These are phyloP conservation scores for Tenthredo mesomela DNA, from an alignment of 2,888 invertebrate species.

Conservation along the genomic window DNA sequence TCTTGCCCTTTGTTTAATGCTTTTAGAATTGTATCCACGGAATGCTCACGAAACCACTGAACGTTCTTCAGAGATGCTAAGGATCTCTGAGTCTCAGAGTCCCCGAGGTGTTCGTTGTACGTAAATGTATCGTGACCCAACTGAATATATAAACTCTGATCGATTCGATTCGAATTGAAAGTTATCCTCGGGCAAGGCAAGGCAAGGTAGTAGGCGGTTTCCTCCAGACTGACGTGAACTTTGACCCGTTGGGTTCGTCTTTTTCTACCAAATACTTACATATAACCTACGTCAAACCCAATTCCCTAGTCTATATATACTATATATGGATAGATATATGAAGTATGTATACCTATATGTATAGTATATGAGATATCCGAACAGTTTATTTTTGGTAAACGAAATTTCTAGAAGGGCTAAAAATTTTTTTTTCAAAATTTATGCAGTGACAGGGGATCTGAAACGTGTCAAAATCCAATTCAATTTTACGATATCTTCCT, in stretches of 20 bases:
- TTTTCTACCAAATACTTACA: neutral
- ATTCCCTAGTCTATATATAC: neutral
- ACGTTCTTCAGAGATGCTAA: slow-evolving; percentile 4
- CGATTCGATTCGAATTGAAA: slow-evolving; percentile 49
- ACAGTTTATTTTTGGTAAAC: slow-evolving; percentile 3
- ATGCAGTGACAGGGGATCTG: neutral
- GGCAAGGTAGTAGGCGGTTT: neutral
- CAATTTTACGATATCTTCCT: neutral
- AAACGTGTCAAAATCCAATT: neutral
- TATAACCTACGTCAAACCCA: slow-evolving; percentile 12
- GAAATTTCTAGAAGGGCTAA: neutral
- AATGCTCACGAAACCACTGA: slow-evolving; percentile 26
- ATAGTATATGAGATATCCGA: neutral
- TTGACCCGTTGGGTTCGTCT: slow-evolving; percentile 14
- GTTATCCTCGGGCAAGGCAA: slow-evolving; percentile 32
- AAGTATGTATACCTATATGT: too few relatives aligned
- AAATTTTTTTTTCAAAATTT: neutral
- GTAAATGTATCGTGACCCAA: slow-evolving; percentile 41
- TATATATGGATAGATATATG: neutral
- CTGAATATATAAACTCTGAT: slow-evolving; percentile 47
- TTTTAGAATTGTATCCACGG: neutral
- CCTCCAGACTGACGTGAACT: slow-evolving; percentile 22
- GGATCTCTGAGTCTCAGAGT: slow-evolving; percentile 14
- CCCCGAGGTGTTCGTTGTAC: slow-evolving; percentile 39
- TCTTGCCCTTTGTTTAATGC: neutral